These are phyloP conservation scores for Glyptemys insculpta DNA, from an alignment of 2,797 vertebrate genomes.

Conservation along the genomic window DNA sequence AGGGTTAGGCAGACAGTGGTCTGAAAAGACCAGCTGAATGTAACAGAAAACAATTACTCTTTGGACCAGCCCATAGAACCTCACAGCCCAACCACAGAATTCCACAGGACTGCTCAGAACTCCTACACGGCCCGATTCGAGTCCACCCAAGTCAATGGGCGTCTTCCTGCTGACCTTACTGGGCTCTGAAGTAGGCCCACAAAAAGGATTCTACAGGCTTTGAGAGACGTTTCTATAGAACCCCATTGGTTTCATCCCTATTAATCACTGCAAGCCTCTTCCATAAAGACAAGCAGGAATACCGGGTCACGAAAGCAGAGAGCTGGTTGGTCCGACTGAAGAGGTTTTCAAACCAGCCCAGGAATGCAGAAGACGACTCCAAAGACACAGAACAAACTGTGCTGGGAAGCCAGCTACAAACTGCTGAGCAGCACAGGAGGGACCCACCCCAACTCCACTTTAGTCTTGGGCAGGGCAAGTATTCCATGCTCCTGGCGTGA, in stretches of 20 bases:
- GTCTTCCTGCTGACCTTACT: not conserved
- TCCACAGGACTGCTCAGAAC: not conserved
- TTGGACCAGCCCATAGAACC: not conserved
- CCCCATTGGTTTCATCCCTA: not conserved
- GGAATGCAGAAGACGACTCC: not conserved
- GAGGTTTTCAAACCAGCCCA: not conserved
- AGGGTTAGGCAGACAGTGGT: not conserved
- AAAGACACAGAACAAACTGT: not conserved
- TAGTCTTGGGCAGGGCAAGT: not conserved
- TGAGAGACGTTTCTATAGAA: not conserved
- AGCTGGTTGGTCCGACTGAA: not conserved
- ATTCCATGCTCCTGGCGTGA: rapidly evolving
- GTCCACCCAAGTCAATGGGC: not conserved
- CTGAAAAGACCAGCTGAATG: not conserved
- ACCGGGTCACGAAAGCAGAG: not conserved
- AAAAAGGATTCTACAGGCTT: not conserved
- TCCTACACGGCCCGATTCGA: not conserved
- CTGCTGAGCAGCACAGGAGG: not conserved
- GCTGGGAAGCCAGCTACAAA: too few species aligned
- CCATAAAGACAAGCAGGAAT: not conserved
- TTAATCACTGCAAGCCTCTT: not conserved
- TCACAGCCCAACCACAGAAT: not conserved
- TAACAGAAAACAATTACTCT: not conserved
- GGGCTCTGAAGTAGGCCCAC: not conserved
- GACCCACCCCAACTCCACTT: not conserved